Conservation (phyloP, 2,113 vertebrate species). For the Trogon melanurus region DNA sequence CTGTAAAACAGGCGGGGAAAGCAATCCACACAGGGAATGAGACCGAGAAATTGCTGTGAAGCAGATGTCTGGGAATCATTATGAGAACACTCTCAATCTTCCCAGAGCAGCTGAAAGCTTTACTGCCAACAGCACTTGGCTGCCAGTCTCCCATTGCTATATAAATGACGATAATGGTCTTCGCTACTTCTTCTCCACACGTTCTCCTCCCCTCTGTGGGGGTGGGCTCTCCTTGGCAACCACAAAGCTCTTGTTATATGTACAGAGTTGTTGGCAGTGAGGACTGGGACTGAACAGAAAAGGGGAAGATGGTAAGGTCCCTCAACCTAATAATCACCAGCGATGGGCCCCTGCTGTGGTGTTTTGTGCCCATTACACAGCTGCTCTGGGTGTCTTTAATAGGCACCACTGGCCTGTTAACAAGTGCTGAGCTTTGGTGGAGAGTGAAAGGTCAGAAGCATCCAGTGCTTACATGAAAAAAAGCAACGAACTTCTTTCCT, state of each 20-base stretch:
- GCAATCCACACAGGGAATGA: not conserved
- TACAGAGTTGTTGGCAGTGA: not conserved
- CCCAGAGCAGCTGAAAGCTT: slow-evolving; percentile 61
- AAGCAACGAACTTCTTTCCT: not conserved
- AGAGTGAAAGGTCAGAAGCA: not conserved
- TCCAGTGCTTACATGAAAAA: not conserved
- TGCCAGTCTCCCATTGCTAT: slow-evolving; percentile 50
- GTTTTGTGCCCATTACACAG: not conserved
- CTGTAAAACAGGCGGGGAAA: not conserved
- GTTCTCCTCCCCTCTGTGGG: not conserved
- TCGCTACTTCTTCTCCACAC: slow-evolving; percentile 52
- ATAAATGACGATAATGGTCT: slow-evolving; percentile 57
- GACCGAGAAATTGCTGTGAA: not conserved
- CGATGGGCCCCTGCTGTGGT: not conserved
- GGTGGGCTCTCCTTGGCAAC: slow-evolving; percentile 21
- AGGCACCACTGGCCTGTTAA: not conserved
- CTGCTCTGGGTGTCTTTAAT: not conserved
- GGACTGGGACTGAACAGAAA: not conserved
- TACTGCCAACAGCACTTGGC: slow-evolving; percentile 59
- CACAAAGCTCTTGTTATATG: not conserved
- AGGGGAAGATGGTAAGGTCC: not conserved
- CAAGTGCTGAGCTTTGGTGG: not conserved
- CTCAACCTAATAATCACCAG: not conserved
- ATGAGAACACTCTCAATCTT: slow-evolving; percentile 31
- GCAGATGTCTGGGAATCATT: slow-evolving; percentile 64